These are phyloP conservation scores for Clamator glandarius DNA, from an alignment of 2,797 vertebrate species.

Conservation along the genomic window DNA sequence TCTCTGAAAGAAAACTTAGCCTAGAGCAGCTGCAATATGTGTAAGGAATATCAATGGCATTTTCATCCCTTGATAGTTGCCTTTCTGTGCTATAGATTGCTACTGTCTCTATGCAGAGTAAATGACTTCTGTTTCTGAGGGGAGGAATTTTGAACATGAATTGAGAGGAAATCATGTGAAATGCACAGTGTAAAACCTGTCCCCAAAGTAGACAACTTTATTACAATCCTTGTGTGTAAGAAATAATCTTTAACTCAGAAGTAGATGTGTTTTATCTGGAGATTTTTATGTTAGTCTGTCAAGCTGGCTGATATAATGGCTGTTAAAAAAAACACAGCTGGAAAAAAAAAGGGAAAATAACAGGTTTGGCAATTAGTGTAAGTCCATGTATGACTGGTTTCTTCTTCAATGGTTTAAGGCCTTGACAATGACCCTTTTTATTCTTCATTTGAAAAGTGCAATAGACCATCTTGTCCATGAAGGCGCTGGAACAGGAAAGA, in stretches of 20 bases:
- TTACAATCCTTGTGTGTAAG: neutral
- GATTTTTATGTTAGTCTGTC: neutral
- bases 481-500: neutral
- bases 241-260: neutral
- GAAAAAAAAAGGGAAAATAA: neutral
- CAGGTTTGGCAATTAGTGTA: neutral
- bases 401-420: neutral
- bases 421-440: neutral
- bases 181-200: neutral
- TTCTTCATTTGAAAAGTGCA: neutral
- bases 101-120: neutral
- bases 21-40: neutral
- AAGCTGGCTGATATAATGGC: neutral
- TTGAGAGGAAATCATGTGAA: neutral
- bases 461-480: neutral
- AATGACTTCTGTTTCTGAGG: neutral
- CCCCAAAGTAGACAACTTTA: neutral
- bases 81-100: neutral
- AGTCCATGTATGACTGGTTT: accelerated
- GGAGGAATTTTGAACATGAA: neutral
- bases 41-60: neutral
- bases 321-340: neutral
- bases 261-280: neutral
- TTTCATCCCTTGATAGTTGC: neutral
- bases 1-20: neutral